These are phyloP conservation scores for Phymorhynchus buccinoides DNA, from an alignment of 1,140 invertebrate genomes.

Conservation along the genomic window DNA sequence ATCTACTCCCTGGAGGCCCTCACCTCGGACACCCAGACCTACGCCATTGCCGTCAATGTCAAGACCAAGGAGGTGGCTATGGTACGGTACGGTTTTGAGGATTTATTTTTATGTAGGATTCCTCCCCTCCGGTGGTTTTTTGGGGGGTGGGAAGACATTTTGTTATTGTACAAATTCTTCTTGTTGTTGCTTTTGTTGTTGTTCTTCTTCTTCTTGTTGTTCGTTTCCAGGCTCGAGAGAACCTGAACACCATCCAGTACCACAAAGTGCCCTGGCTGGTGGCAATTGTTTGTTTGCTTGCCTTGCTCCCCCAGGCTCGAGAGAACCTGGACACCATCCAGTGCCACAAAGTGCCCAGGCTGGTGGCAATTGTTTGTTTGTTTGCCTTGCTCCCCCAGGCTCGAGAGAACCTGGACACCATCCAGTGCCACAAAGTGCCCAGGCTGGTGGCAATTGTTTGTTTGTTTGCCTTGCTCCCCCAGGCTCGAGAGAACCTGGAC, in stretches of 20 bases:
- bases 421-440: slow-evolving; percentile 74
- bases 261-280: slow-evolving; percentile 73
- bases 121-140: too few relatives aligned
- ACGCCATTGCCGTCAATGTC: slow-evolving; percentile 63
- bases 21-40: slow-evolving; percentile 62
- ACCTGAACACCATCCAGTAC: slow-evolving; percentile 61
- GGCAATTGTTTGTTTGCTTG: neutral
- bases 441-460: slow-evolving; percentile 29
- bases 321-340: slow-evolving; percentile 60
- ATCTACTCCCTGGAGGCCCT: slow-evolving; percentile 57
- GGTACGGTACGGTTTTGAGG: slow-evolving; percentile 52
- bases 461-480: neutral
- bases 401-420: slow-evolving; percentile 57
- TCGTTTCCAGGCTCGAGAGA: slow-evolving; percentile 18
- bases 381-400: neutral
- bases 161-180: too few relatives aligned
- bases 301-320: neutral
- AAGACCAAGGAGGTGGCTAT: slow-evolving; percentile 66
- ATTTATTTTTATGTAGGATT: neutral
- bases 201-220: too few relatives aligned
- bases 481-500: slow-evolving; percentile 54
- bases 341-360: slow-evolving; percentile 74
- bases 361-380: slow-evolving; percentile 24
- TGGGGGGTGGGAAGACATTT: too few relatives aligned
- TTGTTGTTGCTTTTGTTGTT: too few relatives aligned